Conservation (phyloP, 2,888 invertebrate genomes). For the Notodonta dromedarius region DNA sequence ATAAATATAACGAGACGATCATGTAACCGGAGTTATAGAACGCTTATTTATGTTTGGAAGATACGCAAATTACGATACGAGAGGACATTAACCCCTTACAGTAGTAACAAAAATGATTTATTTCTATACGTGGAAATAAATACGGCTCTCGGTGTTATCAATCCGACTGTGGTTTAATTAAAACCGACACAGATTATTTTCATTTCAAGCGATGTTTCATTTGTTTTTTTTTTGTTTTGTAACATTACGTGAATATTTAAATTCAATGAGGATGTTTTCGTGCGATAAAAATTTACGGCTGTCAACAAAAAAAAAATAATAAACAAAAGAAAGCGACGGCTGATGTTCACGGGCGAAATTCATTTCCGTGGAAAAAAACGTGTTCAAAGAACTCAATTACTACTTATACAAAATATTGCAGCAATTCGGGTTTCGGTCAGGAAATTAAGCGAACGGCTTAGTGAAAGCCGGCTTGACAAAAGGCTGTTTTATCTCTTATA, state of each 20-base stretch:
- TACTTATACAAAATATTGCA: slow-evolving; percentile 79
- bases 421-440: slow-evolving; percentile 73
- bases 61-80: slow-evolving; percentile 24
- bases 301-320: slow-evolving; percentile 28
- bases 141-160: slow-evolving; percentile 13
- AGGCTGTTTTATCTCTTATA: slow-evolving; percentile 72
- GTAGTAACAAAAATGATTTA: slow-evolving; percentile 28
- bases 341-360: slow-evolving; percentile 56
- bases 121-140: slow-evolving; percentile 21
- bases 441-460: slow-evolving; percentile 81
- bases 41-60: slow-evolving; percentile 24
- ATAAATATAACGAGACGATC: slow-evolving; percentile 38
- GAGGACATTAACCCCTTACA: slow-evolving; percentile 17
- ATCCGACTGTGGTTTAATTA: slow-evolving; percentile 23
- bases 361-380: slow-evolving; percentile 77
- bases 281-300: slow-evolving; percentile 31
- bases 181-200: slow-evolving; percentile 17
- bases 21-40: slow-evolving; percentile 24
- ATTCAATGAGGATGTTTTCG: slow-evolving; percentile 35
- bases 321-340: slow-evolving; percentile 50
- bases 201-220: slow-evolving; percentile 24
- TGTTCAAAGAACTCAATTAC: slow-evolving; percentile 79
- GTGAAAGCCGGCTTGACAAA: slow-evolving; percentile 64
- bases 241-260: slow-evolving; percentile 21
- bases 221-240: slow-evolving; percentile 22